Evolutionary conservation across 2,888 invertebrate genomes (phyloP), one percentile per base, ranked within the genome.

Genomic region (Pandemis heparana): DNA sequence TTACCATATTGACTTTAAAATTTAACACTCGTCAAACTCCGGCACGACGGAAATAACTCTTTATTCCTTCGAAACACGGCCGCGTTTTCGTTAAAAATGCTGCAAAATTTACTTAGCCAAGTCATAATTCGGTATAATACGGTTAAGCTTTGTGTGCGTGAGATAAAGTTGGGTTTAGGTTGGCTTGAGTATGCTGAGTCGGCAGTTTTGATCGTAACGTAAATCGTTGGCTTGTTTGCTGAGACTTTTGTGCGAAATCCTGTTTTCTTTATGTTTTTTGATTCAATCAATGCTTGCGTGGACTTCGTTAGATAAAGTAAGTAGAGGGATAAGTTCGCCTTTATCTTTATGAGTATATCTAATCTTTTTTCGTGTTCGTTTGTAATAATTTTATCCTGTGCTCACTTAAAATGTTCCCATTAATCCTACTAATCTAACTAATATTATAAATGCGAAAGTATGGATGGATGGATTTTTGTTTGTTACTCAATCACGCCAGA

Each of bases 1-100:
- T 46, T 59, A 71, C 62, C 63, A 12, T 73, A 73, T 69, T 73
- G 73, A 73, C 73, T 68, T 73, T 73, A 73, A 73, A 73, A 73
- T 68, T 68, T 73, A 64, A 69, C 73, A 73, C 63, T 56, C 56
- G 23, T 64, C 63, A 64, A 73, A 63, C 68, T 59, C 68, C 41
- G 38, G 23, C 32, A n/a, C 67, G 39, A 53, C 10, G 51, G 0
- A 68, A 56, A 39, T 14, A 39, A 5, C 23, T 41, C 68, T 59
- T 46, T 69, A 41, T 9, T 14, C 12, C 65, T n/a, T 65, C 32
- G 38, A n/a, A 48, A 65, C 38, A 65, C 10, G 51, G 32, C 5
- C 48, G 16, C 12, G 32, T 64, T 64, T 48, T 5, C 23, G 32
- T 23, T 18, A 32, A 48, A 59, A 12, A 59, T 6, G n/a, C 48